Evolutionary conservation across 2,888 invertebrate species (phyloP), one percentile per base, ranked within the genome.

Genomic region (Panzeria rudis): DNA sequence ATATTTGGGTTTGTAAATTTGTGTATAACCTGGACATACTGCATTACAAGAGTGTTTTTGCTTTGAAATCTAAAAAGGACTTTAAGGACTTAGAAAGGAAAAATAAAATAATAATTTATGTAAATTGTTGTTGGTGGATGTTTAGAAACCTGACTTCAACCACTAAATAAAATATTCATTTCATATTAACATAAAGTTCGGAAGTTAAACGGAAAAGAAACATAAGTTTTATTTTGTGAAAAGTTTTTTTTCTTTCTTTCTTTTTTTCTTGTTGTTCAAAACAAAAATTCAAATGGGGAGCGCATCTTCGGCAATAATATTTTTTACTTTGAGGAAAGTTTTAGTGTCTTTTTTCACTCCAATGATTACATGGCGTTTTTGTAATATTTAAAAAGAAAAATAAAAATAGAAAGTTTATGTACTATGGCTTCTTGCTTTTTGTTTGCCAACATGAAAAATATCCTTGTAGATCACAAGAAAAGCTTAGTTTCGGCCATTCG

Each of bases 111-210:
- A 61, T 38, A 80, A 73, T 66, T 73, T 73, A 64, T 66, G 72
- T 23, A 80, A 73, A 79, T 72, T 79, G 62, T 38, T 59, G 25
- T 77, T 25, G 47, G 52, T 44, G 29, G 23, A 38, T 38, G 50
- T 75, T 75, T 13, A 20, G 44, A 76, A 75, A 54, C 29, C 64
- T 66, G 76, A 54, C 44, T 66, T 54, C 52, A 75, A n/a, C 52
- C 50, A 41, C 73, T 75, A 4, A 75, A 75, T 62, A 52, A 75
- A 75, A 75, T 75, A 62, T 64, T 62, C 38, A 75, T 64, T 64
- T 75, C 41, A 52, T 64, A 62, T 64, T 47, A 25, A 61, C 56
- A 41, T 11, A 25, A 59, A 38, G 52, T 64, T 62, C 62, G 50
- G n/a, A 35, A 62, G 23, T 50, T 32, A 41, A 56, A 47, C 29